phyloP scores from a whole-genome alignment of 2,113 vertebrate genomes.

The Siphamia tubifer region DNA sequence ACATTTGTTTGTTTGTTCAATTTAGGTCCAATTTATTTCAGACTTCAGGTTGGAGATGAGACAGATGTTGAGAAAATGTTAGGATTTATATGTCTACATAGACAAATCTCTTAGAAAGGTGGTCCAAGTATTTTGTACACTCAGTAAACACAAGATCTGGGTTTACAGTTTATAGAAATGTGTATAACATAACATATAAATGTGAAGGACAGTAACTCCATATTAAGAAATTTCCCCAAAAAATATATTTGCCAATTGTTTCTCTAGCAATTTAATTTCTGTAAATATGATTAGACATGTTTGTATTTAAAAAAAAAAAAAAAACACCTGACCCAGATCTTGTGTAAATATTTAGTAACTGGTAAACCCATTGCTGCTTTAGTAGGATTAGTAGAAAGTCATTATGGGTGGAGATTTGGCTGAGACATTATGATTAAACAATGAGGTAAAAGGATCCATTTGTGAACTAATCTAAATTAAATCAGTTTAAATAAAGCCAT shows the following conservation, averaged over 20 bases:
- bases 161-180: no score
- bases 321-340: slow-evolving; percentile 13
- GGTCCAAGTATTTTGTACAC: neutral
- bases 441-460: neutral
- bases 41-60: no score
- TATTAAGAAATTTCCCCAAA: no score
- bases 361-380: neutral
- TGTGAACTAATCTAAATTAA: neutral
- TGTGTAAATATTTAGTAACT: neutral
- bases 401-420: neutral
- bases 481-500: slow-evolving; percentile 16
- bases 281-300: neutral
- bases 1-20: neutral
- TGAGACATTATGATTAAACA: slow-evolving; percentile 12
- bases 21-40: neutral
- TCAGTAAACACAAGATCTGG: slow-evolving; percentile 18
- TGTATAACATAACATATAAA: no score
- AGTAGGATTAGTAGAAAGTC: neutral
- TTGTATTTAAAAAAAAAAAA: no score
- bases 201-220: no score
- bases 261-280: neutral
- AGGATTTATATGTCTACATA: fast-evolving
- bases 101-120: neutral
- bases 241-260: neutral
- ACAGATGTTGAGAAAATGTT: neutral